phyloP scores from a whole-genome alignment of 2,113 vertebrate species.

The Archocentrus centrarchus region DNA sequence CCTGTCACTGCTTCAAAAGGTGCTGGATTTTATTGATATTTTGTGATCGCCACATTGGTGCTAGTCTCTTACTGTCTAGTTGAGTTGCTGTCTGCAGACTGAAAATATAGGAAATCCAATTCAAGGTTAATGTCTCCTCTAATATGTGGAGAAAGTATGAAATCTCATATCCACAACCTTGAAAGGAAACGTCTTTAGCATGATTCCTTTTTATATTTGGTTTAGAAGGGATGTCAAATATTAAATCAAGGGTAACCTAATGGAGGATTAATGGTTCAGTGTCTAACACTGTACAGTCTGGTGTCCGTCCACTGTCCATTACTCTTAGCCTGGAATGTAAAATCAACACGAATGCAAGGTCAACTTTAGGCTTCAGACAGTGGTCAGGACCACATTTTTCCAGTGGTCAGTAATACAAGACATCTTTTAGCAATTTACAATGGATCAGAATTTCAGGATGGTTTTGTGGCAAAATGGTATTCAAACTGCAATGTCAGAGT shows the following conservation, averaged over 20 bases:
- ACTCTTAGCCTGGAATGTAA: slow-evolving; percentile 57
- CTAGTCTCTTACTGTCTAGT: not conserved
- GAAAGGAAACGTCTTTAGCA: slow-evolving; percentile 37
- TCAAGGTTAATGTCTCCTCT: slow-evolving; percentile 43
- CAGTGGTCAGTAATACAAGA: slow-evolving; percentile 59
- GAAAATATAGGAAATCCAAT: slow-evolving; percentile 24
- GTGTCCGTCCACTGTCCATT: slow-evolving; percentile 58
- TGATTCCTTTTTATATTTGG: slow-evolving; percentile 49
- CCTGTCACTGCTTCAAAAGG: not conserved
- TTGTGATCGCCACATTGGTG: not conserved
- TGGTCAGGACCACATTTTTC: slow-evolving; percentile 50
- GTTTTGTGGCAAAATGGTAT: slow-evolving; percentile 35
- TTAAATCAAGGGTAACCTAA: slow-evolving; percentile 57
- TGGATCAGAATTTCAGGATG: slow-evolving; percentile 27
- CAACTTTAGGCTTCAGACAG: slow-evolving; percentile 64
- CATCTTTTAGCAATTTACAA: slow-evolving; percentile 37
- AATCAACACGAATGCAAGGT: slow-evolving; percentile 54
- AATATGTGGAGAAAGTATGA: slow-evolving; percentile 41
- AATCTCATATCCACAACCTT: slow-evolving; percentile 54
- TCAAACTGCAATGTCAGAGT: slow-evolving; percentile 26
- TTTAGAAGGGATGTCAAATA: slow-evolving; percentile 53
- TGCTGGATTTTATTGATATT: not conserved
- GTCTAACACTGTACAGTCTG: slow-evolving; percentile 47
- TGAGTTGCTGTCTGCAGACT: not conserved
- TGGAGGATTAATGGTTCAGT: slow-evolving; percentile 64